Percentiles rank a stretch among this genome's conserved stretches.
Conservation (phyloP, 2,113 vertebrate species). For the Alouatta palliata region DNA sequence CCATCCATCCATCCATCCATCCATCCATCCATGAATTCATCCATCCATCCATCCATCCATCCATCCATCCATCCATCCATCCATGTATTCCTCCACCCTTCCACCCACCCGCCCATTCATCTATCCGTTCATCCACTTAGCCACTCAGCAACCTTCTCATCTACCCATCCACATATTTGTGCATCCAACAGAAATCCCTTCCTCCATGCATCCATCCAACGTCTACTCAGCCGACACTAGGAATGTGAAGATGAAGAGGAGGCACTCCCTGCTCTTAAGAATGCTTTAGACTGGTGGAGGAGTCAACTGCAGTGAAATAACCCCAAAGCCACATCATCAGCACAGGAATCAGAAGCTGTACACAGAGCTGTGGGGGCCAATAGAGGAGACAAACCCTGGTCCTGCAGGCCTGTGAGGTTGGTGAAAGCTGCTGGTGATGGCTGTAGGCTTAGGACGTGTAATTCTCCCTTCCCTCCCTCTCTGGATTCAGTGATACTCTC, state of each 20-base stretch:
- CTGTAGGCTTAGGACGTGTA: no score
- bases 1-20: no score
- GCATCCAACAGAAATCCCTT: neutral
- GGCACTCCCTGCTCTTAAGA: neutral
- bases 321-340: neutral
- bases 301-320: neutral
- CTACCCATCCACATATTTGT: neutral
- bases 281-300: neutral
- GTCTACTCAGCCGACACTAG: neutral
- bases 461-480: no score
- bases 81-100: no score
- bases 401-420: neutral
- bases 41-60: neutral
- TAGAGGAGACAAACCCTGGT: neutral
- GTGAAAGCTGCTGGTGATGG: neutral
- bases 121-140: neutral
- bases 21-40: neutral
- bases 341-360: neutral
- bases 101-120: neutral
- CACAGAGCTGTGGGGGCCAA: no score
- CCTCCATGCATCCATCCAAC: neutral
- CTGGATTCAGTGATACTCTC: neutral
- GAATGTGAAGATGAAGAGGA: neutral
- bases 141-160: neutral
- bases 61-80: neutral